These are phyloP conservation scores for Hemibagrus guttatus DNA, from an alignment of 2,797 vertebrate genomes.

Conservation along the genomic window DNA sequence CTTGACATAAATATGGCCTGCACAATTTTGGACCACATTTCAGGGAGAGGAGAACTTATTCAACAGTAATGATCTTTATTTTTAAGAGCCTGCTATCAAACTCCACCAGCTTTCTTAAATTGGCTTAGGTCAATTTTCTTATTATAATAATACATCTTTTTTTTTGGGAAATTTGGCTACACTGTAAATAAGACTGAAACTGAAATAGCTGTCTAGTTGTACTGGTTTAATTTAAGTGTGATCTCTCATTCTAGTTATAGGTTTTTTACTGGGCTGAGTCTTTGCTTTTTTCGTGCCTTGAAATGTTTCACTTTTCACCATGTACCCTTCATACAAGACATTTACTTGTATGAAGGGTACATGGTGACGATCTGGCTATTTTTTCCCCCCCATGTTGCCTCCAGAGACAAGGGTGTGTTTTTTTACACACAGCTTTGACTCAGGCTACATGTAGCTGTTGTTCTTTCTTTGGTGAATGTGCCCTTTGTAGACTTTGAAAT, in stretches of 20 bases:
- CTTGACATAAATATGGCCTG: not conserved
- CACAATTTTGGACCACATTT: not conserved
- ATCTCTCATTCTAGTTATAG: not conserved
- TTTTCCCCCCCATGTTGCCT: not conserved
- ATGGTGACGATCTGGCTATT: not conserved
- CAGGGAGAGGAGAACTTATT: not conserved
- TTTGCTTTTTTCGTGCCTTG: not conserved
- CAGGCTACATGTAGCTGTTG: not conserved
- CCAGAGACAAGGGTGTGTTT: not conserved
- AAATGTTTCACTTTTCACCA: too few relatives aligned
- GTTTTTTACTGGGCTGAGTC: not conserved
- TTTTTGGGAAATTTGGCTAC: not conserved
- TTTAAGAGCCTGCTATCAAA: not conserved
- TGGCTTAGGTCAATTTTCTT: not conserved
- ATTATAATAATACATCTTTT: not conserved
- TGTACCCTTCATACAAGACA: too few relatives aligned
- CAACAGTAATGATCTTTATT: not conserved
- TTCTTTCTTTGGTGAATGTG: not conserved
- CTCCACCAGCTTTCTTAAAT: not conserved
- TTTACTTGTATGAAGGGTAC: not conserved
- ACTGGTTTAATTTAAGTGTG: not conserved
- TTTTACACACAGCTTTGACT: not conserved
- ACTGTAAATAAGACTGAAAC: not conserved
- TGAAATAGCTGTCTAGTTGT: not conserved
- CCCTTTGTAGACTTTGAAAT: not conserved